Conservation (phyloP, 2,888 invertebrate genomes). For the Eilema griseolum region DNA sequence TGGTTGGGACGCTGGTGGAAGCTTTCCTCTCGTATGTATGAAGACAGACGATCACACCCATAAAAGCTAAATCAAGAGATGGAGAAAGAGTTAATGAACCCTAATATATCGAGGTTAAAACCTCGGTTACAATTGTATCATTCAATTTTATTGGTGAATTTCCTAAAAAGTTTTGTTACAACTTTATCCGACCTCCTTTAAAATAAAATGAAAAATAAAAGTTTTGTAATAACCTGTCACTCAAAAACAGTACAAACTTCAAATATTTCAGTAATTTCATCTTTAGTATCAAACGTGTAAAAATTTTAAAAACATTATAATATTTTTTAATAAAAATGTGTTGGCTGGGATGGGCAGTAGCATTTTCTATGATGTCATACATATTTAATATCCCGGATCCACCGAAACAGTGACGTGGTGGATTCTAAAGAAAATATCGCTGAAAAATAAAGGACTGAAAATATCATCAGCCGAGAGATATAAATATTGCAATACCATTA, state of each 20-base stretch:
- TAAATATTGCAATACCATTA: background rate
- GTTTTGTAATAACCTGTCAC: background rate
- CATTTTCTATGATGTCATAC: conserved; percentile 71
- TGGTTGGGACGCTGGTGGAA: too few relatives aligned
- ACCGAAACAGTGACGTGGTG: conserved; percentile 6
- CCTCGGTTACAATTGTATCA: too few relatives aligned
- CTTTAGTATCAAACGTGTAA: background rate
- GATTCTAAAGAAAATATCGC: background rate
- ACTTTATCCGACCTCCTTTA: background rate
- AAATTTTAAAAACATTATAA: conserved; percentile 9
- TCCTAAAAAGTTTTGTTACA: background rate
- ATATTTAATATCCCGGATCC: conserved; percentile 64
- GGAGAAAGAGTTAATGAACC: background rate
- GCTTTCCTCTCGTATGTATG: too few relatives aligned
- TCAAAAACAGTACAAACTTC: background rate
- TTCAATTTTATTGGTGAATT: background rate
- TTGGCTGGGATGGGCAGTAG: conserved; percentile 76
- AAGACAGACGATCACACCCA: too few relatives aligned
- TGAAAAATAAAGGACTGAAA: background rate
- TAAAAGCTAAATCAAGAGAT: too few relatives aligned
- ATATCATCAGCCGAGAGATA: background rate
- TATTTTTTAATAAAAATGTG: conserved; percentile 52
- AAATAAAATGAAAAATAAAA: background rate
- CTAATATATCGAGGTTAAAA: too few relatives aligned
- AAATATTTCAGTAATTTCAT: background rate